Conservation (phyloP, 1,140 invertebrate species). For the Apocrypta bakeri region DNA sequence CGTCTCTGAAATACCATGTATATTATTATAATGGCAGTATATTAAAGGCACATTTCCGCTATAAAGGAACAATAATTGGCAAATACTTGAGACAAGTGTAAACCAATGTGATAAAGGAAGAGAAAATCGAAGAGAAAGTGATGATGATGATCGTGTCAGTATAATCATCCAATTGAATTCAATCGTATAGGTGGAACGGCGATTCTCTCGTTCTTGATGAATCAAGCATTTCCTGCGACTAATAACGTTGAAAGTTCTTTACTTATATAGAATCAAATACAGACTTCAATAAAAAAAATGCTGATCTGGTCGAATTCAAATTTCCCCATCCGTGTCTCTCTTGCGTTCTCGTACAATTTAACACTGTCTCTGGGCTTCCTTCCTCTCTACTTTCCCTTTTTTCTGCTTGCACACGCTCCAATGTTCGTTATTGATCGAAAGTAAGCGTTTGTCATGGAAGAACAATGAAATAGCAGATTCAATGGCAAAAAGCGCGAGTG, state of each 20-base stretch:
- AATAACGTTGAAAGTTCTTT: not conserved
- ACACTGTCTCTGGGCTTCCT: not conserved
- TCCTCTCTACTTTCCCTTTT: not conserved
- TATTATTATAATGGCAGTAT: not conserved
- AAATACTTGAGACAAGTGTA: not conserved
- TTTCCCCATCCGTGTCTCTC: not conserved
- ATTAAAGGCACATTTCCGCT: not conserved
- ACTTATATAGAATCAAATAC: not conserved
- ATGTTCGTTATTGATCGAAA: conserved; percentile 15
- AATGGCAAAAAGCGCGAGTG: not conserved
- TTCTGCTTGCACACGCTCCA: not conserved
- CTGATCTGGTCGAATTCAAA: not conserved
- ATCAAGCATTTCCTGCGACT: not conserved
- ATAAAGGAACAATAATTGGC: too few relatives aligned
- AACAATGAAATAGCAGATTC: conserved; percentile 18
- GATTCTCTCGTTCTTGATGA: not conserved
- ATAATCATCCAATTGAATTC: not conserved
- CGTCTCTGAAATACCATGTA: not conserved
- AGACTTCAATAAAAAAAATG: not conserved
- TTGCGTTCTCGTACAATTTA: not conserved
- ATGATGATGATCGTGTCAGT: not conserved
- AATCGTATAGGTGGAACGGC: not conserved
- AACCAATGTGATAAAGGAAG: not conserved
- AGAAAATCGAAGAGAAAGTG: not conserved
- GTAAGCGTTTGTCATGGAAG: not conserved